Evolutionary conservation across 2,797 vertebrate genomes (phyloP), one percentile per base, ranked within the genome.

Genomic region (Acomys russatus): DNA sequence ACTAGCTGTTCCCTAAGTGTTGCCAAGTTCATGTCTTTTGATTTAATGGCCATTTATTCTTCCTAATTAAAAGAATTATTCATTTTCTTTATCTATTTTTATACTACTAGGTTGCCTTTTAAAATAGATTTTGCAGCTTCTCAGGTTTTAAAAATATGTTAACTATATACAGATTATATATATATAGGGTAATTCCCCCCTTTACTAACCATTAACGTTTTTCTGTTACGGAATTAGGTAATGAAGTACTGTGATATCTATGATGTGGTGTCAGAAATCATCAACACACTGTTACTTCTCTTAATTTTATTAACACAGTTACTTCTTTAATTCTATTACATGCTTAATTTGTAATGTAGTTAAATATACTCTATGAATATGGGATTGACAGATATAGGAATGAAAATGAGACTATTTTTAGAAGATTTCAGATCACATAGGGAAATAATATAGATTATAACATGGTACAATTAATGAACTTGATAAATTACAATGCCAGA

Each of bases 301-400:
- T 92, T 87, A 95, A n/a, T 51, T 77, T 11, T 95, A 30, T 64
- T 88, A 44, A 85, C 9, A 61, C 0, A 61, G 18, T 30, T 51
- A 93, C 22, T 87, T 90, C 38, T 95, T 92, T 87, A 95, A n/a
- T 51, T 77, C 18, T 95, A 30, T 90, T 44, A 61, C 44, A 84
- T 28, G 44, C n/a, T 66, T 88, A 93, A 80, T 70, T 56, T 68
- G 35, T 44, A 89, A 76, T 86, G 15, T 35, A 92, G 30, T 59
- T 91, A 91, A 94, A 94, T 76, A 77, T 30, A 3, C 25, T 88
- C 89, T 92, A 87, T 33, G 90, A 86, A 63, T 63, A 14, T 71
- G 44, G 90, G 82, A 92, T 30, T 38, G 38, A 94, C 33, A 84
- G 79, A 85, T 1, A 78, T 3, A 49, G 78, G n/a, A 95, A 94